Evolutionary conservation across 35 echinoderm and acorn worm genomes (phyloP).

Genomic region (Strongylocentrotus purpuratus): DNA sequence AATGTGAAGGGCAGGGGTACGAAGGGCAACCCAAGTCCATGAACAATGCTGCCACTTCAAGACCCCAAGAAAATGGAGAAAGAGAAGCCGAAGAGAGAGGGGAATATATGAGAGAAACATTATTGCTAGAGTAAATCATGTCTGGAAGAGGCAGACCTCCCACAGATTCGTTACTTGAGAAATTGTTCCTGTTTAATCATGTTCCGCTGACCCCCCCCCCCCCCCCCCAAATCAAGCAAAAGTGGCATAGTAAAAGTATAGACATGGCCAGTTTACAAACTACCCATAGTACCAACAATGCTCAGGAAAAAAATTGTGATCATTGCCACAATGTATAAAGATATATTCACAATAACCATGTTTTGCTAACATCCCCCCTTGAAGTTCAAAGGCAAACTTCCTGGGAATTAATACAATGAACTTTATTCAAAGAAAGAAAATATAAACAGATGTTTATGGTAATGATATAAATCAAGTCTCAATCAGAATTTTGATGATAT

Average conservation of each 20-base stretch:
- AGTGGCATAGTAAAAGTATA: neutral
- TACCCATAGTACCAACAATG: neutral
- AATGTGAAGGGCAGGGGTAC: conserved; percentile 7
- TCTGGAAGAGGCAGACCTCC: neutral
- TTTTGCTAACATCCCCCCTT: too few species aligned
- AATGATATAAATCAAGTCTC: neutral
- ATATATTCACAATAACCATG: too few species aligned
- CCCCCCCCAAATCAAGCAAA: neutral
- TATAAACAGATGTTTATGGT: neutral
- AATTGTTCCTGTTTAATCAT: neutral
- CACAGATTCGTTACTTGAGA: neutral
- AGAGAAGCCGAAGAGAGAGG: neutral
- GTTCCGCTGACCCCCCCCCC: neutral
- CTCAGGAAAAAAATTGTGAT: neutral
- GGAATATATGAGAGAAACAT: neutral
- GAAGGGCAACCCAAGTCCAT: conserved; percentile 7
- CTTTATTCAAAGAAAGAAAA: neutral
- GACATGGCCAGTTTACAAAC: neutral
- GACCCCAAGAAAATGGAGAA: neutral
- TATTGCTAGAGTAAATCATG: conserved; percentile 18
- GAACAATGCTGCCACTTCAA: conserved; percentile 1
- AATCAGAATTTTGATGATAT: neutral
- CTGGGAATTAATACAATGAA: too few species aligned
- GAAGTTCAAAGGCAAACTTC: too few species aligned
- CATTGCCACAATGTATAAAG: too few species aligned